A percentile compares a stretch with the other conserved stretches of the same genome.
phyloP scores from a whole-genome alignment of 1,140 invertebrate genomes.

The Geopemphigus sp. region DNA sequence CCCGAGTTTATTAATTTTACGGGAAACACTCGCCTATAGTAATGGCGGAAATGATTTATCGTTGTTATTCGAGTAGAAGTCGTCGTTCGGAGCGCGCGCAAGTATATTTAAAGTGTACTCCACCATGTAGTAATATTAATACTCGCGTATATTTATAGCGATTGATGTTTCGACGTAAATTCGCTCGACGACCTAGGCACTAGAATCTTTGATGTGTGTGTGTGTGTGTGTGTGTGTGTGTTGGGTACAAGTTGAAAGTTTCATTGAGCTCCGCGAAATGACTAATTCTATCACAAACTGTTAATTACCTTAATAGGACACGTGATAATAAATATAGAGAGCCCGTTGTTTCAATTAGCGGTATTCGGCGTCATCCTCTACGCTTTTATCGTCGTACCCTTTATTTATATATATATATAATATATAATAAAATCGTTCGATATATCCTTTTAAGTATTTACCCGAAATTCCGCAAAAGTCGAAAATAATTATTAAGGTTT shows the following conservation, averaged over 20 bases:
- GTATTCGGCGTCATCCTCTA: not conserved
- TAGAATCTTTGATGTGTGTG: not conserved
- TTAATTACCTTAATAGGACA: not conserved
- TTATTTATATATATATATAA: too few species aligned
- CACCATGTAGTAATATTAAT: not conserved
- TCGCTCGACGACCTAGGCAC: not conserved
- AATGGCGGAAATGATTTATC: not conserved
- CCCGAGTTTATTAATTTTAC: not conserved
- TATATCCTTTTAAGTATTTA: not conserved
- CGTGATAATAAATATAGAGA: not conserved
- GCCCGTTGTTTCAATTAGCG: not conserved
- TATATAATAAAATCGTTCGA: too few species aligned
- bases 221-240: too few species aligned
- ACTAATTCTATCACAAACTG: conserved; percentile 1
- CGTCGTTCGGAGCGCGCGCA: not conserved
- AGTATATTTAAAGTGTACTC: not conserved
- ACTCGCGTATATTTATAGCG: not conserved
- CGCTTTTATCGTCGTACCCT: not conserved
- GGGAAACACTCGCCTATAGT: not conserved
- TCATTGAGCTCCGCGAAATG: not conserved
- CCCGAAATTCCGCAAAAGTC: too few species aligned
- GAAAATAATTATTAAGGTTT: too few species aligned
- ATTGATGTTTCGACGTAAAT: conserved; percentile 15
- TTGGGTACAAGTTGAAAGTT: not conserved
- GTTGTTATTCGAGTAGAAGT: conserved; percentile 19